Conservation (phyloP, 2,888 invertebrate genomes). For the Ophion costatus region DNA sequence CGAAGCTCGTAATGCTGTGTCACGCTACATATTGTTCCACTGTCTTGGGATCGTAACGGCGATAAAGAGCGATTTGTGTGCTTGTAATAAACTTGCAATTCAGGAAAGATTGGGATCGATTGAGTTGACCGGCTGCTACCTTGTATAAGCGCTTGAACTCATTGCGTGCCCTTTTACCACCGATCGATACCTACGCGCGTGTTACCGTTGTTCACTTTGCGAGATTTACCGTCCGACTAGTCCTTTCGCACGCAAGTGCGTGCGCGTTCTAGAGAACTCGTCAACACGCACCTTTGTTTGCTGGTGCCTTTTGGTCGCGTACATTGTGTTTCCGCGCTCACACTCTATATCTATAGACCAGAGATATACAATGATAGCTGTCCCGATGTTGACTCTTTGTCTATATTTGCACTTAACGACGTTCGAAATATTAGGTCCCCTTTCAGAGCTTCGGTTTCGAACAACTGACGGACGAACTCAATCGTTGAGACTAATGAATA, state of each 20-base stretch:
- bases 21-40: not conserved
- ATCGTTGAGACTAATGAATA: not conserved
- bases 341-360: conserved; percentile 25
- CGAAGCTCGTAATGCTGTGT: not conserved
- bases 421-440: conserved; percentile 10
- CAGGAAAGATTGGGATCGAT: conserved; percentile 53
- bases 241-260: conserved; percentile 55
- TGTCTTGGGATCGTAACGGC: not conserved
- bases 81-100: conserved; percentile 44
- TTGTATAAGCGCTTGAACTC: conserved; percentile 13
- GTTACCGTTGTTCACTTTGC: conserved; percentile 59
- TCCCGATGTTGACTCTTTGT: not conserved
- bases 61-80: conserved; percentile 18
- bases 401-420: conserved; percentile 14
- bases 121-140: not conserved
- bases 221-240: conserved; percentile 29
- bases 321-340: conserved; percentile 8
- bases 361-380: conserved; percentile 15
- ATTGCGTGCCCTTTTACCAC: conserved; percentile 9
- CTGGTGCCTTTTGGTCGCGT: conserved; percentile 12
- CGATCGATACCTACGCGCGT: conserved; percentile 31
- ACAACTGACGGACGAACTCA: not conserved
- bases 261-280: conserved; percentile 25
- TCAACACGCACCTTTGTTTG: conserved; percentile 48
- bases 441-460: not conserved